These are phyloP conservation scores for Tylochromis polylepis DNA, from an alignment of 2,113 vertebrate genomes.

Conservation along the genomic window DNA sequence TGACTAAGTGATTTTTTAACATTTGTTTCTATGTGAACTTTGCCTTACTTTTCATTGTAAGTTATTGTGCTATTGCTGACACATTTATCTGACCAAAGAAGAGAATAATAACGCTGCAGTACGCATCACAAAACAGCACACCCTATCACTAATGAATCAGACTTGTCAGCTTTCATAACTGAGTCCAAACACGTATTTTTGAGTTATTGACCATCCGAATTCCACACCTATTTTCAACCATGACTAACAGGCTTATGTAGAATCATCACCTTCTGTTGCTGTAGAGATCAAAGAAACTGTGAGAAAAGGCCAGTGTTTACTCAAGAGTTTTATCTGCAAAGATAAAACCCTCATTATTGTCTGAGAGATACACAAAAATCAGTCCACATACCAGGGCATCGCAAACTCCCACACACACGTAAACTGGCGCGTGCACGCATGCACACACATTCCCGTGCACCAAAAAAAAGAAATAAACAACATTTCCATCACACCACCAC, in stretches of 20 bases:
- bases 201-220: slow-evolving; percentile 56
- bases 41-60: not conserved
- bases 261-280: slow-evolving; percentile 58
- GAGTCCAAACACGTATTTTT: slow-evolving; percentile 3
- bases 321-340: slow-evolving; percentile 45
- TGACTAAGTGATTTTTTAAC: not conserved
- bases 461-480: not conserved
- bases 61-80: not conserved
- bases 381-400: slow-evolving; percentile 24
- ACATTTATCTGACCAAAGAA: not conserved
- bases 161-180: not conserved
- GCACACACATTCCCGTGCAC: not conserved
- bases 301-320: slow-evolving; percentile 36
- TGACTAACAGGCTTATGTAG: slow-evolving; percentile 63
- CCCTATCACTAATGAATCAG: not conserved
- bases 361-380: slow-evolving; percentile 20
- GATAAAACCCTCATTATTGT: slow-evolving; percentile 47
- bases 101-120: not conserved
- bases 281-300: slow-evolving; percentile 56
- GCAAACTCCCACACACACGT: slow-evolving; percentile 9
- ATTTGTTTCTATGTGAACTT: not conserved
- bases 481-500: not conserved
- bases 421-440: not conserved
- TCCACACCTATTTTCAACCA: slow-evolving; percentile 63
- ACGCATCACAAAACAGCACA: not conserved